phyloP scores from a whole-genome alignment of 2,888 invertebrate species.

The Spilosoma lubricipeda region DNA sequence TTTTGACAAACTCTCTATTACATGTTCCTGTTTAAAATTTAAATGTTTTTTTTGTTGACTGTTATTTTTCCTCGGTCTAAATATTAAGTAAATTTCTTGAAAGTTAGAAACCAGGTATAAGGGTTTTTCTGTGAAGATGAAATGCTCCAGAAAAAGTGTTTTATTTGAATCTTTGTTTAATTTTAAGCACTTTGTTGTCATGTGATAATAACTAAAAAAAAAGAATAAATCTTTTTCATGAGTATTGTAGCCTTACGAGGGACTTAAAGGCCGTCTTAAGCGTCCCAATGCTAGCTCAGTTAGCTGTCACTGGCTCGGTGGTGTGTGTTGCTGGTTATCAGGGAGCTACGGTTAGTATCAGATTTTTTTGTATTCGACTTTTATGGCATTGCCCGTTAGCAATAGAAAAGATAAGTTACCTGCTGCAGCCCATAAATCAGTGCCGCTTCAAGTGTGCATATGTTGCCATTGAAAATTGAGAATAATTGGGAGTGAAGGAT shows the following conservation, averaged over 20 bases:
- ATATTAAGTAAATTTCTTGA: neutral
- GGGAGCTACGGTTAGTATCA: constrained; percentile 67
- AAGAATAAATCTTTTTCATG: neutral
- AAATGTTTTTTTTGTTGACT: neutral
- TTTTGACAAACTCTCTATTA: neutral
- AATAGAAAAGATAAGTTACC: too few species aligned
- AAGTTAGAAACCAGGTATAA: neutral
- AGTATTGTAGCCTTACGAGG: constrained; percentile 60
- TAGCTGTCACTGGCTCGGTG: constrained; percentile 70
- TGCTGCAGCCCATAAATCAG: too few species aligned
- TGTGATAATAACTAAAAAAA: neutral
- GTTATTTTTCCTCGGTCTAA: neutral
- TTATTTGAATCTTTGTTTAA: too few species aligned
- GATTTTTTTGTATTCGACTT: neutral
- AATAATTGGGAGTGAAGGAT: neutral
- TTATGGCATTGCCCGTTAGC: too few species aligned
- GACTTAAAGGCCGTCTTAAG: constrained; percentile 68
- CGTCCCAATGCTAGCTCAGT: constrained; percentile 74
- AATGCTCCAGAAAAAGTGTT: neutral
- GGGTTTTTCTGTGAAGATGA: neutral
- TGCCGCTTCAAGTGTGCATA: neutral
- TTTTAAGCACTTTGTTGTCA: too few species aligned
- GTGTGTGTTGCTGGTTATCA: constrained; percentile 78
- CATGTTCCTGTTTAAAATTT: neutral
- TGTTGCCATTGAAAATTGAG: neutral